phyloP scores from a whole-genome alignment of 2,888 invertebrate species.

The Rutpela maculata region DNA sequence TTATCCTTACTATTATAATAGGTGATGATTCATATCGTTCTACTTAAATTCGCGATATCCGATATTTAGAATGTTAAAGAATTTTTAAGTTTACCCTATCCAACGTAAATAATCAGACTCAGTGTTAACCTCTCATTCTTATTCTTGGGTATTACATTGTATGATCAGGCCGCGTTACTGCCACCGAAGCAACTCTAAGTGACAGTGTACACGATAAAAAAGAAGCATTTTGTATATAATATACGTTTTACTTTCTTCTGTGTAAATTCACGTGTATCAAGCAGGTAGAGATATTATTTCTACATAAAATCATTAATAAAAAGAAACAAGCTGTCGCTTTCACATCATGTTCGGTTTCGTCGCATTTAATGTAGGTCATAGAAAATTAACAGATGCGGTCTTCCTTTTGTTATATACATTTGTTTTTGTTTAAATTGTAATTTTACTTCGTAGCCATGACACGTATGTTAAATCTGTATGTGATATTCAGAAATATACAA shows the following conservation, averaged over 20 bases:
- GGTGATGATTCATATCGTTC: too few species aligned
- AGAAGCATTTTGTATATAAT: slow-evolving; percentile 1
- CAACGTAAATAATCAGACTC: too few species aligned
- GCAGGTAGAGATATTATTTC: neutral
- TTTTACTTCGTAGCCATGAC: neutral
- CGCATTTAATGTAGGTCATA: slow-evolving; percentile 30
- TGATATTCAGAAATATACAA: too few species aligned
- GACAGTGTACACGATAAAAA: neutral
- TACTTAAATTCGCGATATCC: too few species aligned
- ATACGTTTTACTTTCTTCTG: slow-evolving; percentile 13
- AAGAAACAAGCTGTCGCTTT: slow-evolving; percentile 19
- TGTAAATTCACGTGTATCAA: neutral
- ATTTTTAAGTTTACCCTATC: too few species aligned
- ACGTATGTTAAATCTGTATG: neutral
- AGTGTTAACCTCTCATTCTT: neutral
- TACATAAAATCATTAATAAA: slow-evolving; percentile 22
- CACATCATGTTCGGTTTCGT: slow-evolving; percentile 26
- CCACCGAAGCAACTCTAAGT: neutral
- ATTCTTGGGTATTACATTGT: neutral
- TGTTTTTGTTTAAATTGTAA: neutral
- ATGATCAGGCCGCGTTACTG: neutral
- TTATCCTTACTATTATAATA: too few species aligned
- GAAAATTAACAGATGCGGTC: slow-evolving; percentile 13
- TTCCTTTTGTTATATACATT: neutral
- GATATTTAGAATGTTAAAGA: too few species aligned